Evolutionary conservation across 2,888 invertebrate genomes (phyloP).

Genomic region (Leucoptera coffeella): DNA sequence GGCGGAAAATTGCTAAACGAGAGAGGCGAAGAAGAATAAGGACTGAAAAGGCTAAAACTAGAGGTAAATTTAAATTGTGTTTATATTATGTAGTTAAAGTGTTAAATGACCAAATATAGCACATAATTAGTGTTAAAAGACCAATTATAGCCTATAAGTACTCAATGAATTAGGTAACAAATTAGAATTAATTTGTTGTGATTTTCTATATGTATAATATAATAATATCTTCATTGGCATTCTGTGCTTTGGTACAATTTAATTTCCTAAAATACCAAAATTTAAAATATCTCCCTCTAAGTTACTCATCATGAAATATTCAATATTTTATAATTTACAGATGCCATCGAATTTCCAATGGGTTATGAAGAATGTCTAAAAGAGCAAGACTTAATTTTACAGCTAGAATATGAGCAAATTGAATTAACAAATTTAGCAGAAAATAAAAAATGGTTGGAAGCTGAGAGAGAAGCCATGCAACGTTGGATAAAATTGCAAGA

Average conservation of each 20-base stretch:
- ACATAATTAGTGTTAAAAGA: too few species aligned
- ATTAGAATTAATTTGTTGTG: too few species aligned
- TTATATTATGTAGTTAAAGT: conserved; percentile 6
- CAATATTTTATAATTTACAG: too few species aligned
- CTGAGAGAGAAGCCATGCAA: conserved; percentile 58
- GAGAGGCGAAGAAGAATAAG: conserved; percentile 63
- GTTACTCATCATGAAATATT: background rate
- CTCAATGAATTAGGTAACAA: too few species aligned
- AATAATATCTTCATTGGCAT: too few species aligned
- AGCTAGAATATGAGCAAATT: conserved; percentile 48
- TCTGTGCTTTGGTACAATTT: too few species aligned
- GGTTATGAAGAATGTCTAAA: conserved; percentile 45
- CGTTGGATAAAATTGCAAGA: conserved; percentile 59
- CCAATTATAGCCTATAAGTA: too few species aligned
- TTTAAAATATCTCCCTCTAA: too few species aligned
- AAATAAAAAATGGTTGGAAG: conserved; percentile 61
- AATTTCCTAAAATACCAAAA: too few species aligned
- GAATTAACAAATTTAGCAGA: conserved; percentile 44
- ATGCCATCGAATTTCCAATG: too few species aligned
- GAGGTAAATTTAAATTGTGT: conserved; percentile 24
- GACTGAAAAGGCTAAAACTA: conserved; percentile 49
- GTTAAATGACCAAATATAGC: background rate
- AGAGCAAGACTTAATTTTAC: conserved; percentile 46
- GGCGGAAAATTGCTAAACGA: conserved; percentile 70
- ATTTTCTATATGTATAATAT: too few species aligned